phyloP scores from a whole-genome alignment of 2,797 vertebrate genomes.

The Rhodeus uyekii region DNA sequence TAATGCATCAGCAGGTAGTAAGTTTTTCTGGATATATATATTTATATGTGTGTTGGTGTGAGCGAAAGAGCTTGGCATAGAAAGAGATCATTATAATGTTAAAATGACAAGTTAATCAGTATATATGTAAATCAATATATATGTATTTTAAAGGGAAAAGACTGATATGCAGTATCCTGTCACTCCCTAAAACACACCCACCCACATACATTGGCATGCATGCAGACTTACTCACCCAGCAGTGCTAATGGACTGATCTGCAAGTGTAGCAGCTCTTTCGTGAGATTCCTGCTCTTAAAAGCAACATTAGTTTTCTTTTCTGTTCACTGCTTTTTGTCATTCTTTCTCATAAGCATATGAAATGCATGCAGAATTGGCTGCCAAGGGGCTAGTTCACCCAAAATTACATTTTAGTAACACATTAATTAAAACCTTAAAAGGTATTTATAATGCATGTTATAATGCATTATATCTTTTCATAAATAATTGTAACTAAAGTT shows the following conservation, averaged over 20 bases:
- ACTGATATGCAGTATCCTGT: slow-evolving; percentile 55
- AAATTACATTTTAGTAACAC: not conserved
- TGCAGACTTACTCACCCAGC: slow-evolving; percentile 51
- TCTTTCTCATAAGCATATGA: not conserved
- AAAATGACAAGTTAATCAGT: slow-evolving; percentile 9
- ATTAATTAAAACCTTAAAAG: not conserved
- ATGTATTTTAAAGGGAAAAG: slow-evolving; percentile 29
- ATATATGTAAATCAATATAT: not conserved
- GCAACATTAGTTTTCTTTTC: not conserved
- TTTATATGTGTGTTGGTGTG: not conserved
- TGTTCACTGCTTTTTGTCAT: not conserved
- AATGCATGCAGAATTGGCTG: not conserved
- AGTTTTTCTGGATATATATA: not conserved
- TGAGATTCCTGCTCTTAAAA: slow-evolving; percentile 22
- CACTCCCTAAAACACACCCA: slow-evolving; percentile 66
- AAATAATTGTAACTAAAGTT: not conserved
- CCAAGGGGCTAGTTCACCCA: not conserved
- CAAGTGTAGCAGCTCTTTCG: slow-evolving; percentile 32
- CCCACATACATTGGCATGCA: slow-evolving; percentile 66
- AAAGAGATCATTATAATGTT: not conserved
- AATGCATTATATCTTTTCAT: not conserved
- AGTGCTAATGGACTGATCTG: slow-evolving; percentile 56
- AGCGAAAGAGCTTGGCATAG: slow-evolving; percentile 1
- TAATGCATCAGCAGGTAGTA: not conserved
- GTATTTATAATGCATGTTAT: not conserved